Evolutionary conservation across 2,113 vertebrate species (phyloP).

Genomic region (Ibidorhyncha struthersii): DNA sequence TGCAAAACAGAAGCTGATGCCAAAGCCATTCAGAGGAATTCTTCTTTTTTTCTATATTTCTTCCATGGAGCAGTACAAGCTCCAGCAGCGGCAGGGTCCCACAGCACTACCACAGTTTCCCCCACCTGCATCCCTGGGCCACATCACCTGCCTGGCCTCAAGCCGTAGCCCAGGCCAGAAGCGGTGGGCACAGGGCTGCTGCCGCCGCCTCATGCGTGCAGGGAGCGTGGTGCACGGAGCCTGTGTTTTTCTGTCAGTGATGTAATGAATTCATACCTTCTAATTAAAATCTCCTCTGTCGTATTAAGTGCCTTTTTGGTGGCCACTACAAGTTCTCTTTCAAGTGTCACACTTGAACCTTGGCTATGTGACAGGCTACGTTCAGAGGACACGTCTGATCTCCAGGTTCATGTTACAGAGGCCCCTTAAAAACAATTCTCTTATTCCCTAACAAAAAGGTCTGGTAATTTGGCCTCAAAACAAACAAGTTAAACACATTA

Average conservation of each 20-base stretch:
- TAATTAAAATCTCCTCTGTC: not conserved
- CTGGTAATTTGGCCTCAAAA: conserved; percentile 27
- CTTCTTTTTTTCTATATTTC: not conserved
- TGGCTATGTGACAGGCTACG: fast-evolving
- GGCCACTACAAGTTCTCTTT: not conserved
- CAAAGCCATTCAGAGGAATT: not conserved
- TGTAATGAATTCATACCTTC: not conserved
- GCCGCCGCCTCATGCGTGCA: fast-evolving
- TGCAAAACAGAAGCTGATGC: not conserved
- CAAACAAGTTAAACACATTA: conserved; percentile 34
- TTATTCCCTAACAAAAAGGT: not conserved
- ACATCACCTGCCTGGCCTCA: no score
- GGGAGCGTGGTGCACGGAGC: no score
- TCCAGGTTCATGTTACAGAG: not conserved
- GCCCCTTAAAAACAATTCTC: not conserved
- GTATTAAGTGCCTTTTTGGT: not conserved
- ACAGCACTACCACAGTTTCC: no score
- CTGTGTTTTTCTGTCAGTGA: fast-evolving
- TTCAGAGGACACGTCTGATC: not conserved
- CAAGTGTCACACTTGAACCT: not conserved
- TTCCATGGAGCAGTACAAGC: not conserved
- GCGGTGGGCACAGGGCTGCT: fast-evolving
- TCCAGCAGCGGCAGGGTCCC: fast-evolving
- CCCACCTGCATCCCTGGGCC: not conserved
- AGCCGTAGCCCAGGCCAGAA: no score